Evolutionary conservation across 2,888 invertebrate species (phyloP).

Genomic region (Andrena bicolor): DNA sequence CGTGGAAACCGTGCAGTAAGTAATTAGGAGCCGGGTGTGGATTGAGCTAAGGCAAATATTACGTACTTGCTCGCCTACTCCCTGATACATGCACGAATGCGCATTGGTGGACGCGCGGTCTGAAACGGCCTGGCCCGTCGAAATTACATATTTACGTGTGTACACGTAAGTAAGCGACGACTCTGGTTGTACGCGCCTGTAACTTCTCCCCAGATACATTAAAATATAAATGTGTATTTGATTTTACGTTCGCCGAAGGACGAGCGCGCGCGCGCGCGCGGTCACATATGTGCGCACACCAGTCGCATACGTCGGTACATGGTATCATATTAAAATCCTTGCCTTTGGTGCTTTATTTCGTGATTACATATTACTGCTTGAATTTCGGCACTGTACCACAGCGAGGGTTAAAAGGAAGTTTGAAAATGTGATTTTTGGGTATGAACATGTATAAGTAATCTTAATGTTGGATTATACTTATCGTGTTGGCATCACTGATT

Average conservation of each 20-base stretch:
- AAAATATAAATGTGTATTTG: conserved; percentile 48
- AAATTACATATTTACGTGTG: conserved; percentile 69
- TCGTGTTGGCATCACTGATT: too few species aligned
- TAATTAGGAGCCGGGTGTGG: conserved; percentile 80
- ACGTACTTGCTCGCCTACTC: conserved; percentile 72
- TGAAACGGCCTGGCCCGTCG: conserved; percentile 60
- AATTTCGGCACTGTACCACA: neutral
- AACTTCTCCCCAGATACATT: conserved; percentile 47
- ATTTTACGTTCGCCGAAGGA: conserved; percentile 40
- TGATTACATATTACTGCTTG: neutral
- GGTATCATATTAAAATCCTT: conserved; percentile 23
- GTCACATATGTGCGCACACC: too few species aligned
- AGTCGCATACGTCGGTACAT: neutral
- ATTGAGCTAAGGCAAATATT: conserved; percentile 81
- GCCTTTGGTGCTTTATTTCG: conserved; percentile 25
- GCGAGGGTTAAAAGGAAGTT: neutral
- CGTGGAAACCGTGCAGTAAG: conserved; percentile 76
- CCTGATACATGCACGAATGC: conserved; percentile 72
- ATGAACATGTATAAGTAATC: too few species aligned
- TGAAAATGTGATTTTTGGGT: too few species aligned
- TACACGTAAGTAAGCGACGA: conserved; percentile 62
- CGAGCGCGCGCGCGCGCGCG: neutral
- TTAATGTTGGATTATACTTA: too few species aligned
- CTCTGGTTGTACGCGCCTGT: conserved; percentile 30
- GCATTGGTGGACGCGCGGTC: conserved; percentile 65